These are phyloP conservation scores for Oxystoma pomonae DNA, from an alignment of 2,888 invertebrate species.

Conservation along the genomic window DNA sequence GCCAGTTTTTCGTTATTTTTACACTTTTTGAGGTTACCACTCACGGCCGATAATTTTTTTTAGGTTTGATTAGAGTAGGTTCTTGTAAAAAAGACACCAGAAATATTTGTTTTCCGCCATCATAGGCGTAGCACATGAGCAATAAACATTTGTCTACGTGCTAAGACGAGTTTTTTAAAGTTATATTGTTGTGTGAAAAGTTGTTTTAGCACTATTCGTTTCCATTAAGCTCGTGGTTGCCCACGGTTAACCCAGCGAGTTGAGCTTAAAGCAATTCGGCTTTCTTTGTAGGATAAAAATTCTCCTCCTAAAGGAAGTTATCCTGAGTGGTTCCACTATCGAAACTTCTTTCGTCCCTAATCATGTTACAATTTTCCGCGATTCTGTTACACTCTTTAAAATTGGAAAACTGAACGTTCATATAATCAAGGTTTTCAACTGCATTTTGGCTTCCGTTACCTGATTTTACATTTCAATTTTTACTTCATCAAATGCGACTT, in stretches of 20 bases:
- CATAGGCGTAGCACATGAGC: too few relatives aligned
- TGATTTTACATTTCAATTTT: constrained; percentile 33
- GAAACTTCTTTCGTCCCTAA: constrained; percentile 28
- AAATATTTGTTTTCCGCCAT: too few relatives aligned
- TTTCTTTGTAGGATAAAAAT: constrained; percentile 50
- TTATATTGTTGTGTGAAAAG: too few relatives aligned
- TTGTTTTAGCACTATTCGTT: too few relatives aligned
- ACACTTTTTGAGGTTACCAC: too few relatives aligned
- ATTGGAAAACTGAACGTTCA: constrained; percentile 39
- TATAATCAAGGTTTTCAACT: constrained; percentile 35
- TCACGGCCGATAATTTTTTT: too few relatives aligned
- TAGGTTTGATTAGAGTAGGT: too few relatives aligned
- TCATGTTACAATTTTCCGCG: constrained; percentile 33
- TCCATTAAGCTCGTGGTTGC: neutral
- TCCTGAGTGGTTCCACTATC: constrained; percentile 40
- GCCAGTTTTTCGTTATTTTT: too few relatives aligned
- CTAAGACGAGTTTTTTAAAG: too few relatives aligned
- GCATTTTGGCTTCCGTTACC: constrained; percentile 30
- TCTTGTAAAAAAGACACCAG: too few relatives aligned
- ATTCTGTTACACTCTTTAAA: constrained; percentile 41
- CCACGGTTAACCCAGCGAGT: constrained; percentile 11
- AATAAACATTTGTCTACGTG: too few relatives aligned
- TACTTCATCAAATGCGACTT: constrained; percentile 28
- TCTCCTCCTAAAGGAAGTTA: constrained; percentile 48
- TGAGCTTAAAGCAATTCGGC: constrained; percentile 48